Evolutionary conservation across 2,888 invertebrate genomes (phyloP).

Genomic region (Athetis lepigone): DNA sequence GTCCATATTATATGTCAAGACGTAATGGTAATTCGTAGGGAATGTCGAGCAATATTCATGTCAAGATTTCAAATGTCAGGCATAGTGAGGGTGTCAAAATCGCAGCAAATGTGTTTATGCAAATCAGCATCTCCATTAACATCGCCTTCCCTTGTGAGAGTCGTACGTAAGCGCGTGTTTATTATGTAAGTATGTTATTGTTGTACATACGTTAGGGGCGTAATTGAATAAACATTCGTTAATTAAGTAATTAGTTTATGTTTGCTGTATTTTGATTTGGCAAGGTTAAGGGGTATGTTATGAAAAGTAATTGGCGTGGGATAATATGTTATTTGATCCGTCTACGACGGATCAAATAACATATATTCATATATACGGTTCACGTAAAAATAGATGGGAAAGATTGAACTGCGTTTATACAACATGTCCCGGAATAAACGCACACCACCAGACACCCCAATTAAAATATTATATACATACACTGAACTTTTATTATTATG

Average conservation of each 20-base stretch:
- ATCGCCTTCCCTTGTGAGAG: slow-evolving; percentile 74
- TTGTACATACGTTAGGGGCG: slow-evolving; percentile 46
- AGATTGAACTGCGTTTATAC: neutral
- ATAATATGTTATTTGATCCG: slow-evolving; percentile 2
- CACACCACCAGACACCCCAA: too few relatives aligned
- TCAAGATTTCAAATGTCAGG: slow-evolving; percentile 85
- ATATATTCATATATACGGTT: too few relatives aligned
- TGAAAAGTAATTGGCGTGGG: neutral
- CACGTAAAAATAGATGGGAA: neutral
- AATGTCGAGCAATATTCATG: slow-evolving; percentile 77
- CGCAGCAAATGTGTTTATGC: slow-evolving; percentile 88
- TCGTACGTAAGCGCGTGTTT: slow-evolving; percentile 72
- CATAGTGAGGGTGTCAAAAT: slow-evolving; percentile 86
- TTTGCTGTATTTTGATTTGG: slow-evolving; percentile 45
- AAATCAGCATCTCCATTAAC: slow-evolving; percentile 88
- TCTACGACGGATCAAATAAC: too few relatives aligned
- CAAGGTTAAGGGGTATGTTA: slow-evolving; percentile 7
- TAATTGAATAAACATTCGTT: slow-evolving; percentile 57
- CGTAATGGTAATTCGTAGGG: slow-evolving; percentile 72
- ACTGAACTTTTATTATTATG: too few relatives aligned
- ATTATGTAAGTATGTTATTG: slow-evolving; percentile 76
- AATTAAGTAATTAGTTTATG: slow-evolving; percentile 47
- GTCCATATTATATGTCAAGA: slow-evolving; percentile 63
- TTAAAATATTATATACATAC: too few relatives aligned
- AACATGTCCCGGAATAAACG: too few relatives aligned